These are phyloP conservation scores for Cordilura impudica DNA, from an alignment of 2,888 invertebrate species.

Conservation along the genomic window DNA sequence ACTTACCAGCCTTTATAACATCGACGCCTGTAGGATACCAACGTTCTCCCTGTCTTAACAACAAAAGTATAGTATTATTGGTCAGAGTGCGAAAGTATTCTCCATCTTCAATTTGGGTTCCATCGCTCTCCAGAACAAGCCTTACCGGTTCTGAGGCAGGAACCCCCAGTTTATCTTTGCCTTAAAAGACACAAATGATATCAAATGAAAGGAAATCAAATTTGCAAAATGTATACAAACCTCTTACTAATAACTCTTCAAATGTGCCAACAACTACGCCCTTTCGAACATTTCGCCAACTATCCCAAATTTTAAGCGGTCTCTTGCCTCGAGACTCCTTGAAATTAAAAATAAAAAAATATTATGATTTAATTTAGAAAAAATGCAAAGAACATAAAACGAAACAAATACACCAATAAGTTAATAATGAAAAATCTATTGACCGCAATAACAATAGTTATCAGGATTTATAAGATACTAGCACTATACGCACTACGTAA, in stretches of 20 bases:
- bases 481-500: no score
- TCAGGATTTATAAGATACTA: no score
- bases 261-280: conserved; percentile 94
- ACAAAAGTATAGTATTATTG: conserved; percentile 92
- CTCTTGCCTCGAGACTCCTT: conserved; percentile 97
- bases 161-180: conserved; percentile 93
- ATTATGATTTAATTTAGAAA: no score
- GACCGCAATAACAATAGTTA: no score
- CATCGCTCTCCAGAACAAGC: conserved; percentile 95
- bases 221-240: conserved; percentile 77
- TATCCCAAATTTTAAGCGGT: conserved; percentile 98
- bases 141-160: conserved; percentile 91
- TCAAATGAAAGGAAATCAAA: neutral
- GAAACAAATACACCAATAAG: no score
- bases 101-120: conserved; percentile 97
- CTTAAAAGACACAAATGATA: conserved; percentile 76
- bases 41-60: conserved; percentile 92
- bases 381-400: no score
- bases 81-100: conserved; percentile 96
- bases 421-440: no score
- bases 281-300: conserved; percentile 94
- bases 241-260: conserved; percentile 91
- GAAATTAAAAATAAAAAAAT: conserved; percentile 69
- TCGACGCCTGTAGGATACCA: conserved; percentile 97
- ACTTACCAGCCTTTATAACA: conserved; percentile 94